These are phyloP conservation scores for Patella vulgata DNA, from an alignment of 1,140 invertebrate species.

Conservation along the genomic window DNA sequence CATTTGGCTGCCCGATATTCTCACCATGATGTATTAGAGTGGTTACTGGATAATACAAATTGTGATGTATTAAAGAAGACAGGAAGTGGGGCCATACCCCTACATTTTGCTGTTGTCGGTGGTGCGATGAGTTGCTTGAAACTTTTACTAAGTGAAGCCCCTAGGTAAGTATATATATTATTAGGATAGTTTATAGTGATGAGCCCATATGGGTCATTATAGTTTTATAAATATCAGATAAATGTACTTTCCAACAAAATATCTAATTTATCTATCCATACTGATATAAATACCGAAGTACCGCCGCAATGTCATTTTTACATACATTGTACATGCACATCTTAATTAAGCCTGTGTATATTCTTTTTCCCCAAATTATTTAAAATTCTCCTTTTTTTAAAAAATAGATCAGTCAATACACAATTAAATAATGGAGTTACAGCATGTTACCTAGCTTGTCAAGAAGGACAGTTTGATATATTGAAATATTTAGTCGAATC, in stretches of 20 bases:
- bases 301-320: too few relatives aligned
- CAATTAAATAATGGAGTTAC: slow-evolving; percentile 91
- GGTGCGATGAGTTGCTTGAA: slow-evolving; percentile 86
- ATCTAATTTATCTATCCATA: too few relatives aligned
- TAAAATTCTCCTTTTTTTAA: neutral
- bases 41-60: slow-evolving; percentile 72
- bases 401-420: slow-evolving; percentile 74
- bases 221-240: too few relatives aligned
- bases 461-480: slow-evolving; percentile 86
- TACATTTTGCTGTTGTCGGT: slow-evolving; percentile 86
- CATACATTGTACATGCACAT: too few relatives aligned
- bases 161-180: slow-evolving; percentile 43
- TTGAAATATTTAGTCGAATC: slow-evolving; percentile 85
- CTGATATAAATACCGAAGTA: too few relatives aligned
- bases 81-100: slow-evolving; percentile 74
- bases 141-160: slow-evolving; percentile 75
- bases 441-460: slow-evolving; percentile 87
- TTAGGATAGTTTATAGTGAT: too few relatives aligned
- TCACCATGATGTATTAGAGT: slow-evolving; percentile 70
- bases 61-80: slow-evolving; percentile 71
- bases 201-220: too few relatives aligned
- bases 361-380: too few relatives aligned
- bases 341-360: too few relatives aligned
- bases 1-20: slow-evolving; percentile 70
- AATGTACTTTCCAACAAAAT: too few relatives aligned